Evolutionary conservation across 2,113 vertebrate species (phyloP), one percentile per base, ranked within the genome.

Genomic region (Nestor notabilis): DNA sequence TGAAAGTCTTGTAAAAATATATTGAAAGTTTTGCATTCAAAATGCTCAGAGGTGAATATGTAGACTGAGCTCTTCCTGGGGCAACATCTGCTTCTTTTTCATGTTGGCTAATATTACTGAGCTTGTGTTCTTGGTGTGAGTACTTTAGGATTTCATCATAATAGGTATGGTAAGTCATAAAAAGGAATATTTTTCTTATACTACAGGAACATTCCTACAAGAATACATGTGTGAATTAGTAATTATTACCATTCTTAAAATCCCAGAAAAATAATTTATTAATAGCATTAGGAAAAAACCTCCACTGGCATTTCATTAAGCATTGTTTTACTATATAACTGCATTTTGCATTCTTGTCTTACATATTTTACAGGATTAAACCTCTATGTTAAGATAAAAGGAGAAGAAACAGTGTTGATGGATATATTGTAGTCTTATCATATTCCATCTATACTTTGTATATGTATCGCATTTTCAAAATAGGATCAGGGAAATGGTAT

Each of bases 1-100:
- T 83, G 43, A 90, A 94, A 80, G 43, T 72, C 24, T 93, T 75
- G 78, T 35, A 83, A 94, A 95, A 90, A 94, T 83, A 58, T 53
- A 79, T 78, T 81, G 31, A 46, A 95, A 74, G 7, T 65, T 80
- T 72, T 92, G 15, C 39, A 37, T 75, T 93, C 13, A 46, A 90
- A 66, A 74, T 77, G 33, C 33, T 58, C 25, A 29, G 53, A 46
- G 60, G 23, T 55, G 39, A 86, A 70, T 77, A 58, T 90, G 44
- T 13, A 83, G 85, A 88, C 28, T 83, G 41, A 86, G 69, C 6
- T 39, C 47, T 78, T 96, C 75, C 53, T 53, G 46, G 35, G 47
- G 50, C 28, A 90, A 90, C 33, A 44, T 33, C 11, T 86, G 17
- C 9, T 71, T 82, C 81, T 47, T 74, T 88, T 83, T 80, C 37